Evolutionary conservation across 2,113 vertebrate genomes (phyloP).

Genomic region (Antigone vipio): DNA sequence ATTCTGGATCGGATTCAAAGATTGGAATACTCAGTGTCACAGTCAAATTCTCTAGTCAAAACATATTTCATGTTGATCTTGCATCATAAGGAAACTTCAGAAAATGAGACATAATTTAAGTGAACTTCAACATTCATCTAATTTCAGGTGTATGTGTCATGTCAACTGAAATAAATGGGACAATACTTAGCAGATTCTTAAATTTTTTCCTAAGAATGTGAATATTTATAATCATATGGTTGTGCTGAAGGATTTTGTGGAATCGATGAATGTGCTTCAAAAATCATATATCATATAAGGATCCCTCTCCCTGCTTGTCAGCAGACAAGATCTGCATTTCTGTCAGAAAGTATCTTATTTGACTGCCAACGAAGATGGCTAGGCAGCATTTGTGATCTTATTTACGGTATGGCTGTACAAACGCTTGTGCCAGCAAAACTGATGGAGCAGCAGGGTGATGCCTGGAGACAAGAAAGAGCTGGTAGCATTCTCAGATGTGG

Average conservation of each 20-base stretch:
- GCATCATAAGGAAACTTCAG: neutral
- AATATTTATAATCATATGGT: neutral
- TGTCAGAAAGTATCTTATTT: neutral
- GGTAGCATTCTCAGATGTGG: neutral
- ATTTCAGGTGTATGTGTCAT: neutral
- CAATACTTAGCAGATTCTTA: neutral
- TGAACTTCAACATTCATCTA: neutral
- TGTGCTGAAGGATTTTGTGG: neutral
- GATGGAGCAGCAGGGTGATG: neutral
- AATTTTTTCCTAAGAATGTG: neutral
- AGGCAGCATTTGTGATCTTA: neutral
- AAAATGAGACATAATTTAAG: neutral
- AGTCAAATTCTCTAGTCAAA: neutral
- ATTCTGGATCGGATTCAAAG: neutral
- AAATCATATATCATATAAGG: neutral
- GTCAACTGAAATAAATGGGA: neutral
- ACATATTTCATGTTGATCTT: neutral
- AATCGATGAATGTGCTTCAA: neutral
- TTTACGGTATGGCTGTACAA: neutral
- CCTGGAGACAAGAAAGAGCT: neutral
- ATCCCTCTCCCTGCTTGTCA: neutral
- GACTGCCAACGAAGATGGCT: neutral
- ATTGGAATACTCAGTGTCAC: neutral
- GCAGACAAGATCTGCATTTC: neutral
- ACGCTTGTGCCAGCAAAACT: neutral